phyloP scores from a whole-genome alignment of 2,797 vertebrate species.

The Melopsittacus undulatus region DNA sequence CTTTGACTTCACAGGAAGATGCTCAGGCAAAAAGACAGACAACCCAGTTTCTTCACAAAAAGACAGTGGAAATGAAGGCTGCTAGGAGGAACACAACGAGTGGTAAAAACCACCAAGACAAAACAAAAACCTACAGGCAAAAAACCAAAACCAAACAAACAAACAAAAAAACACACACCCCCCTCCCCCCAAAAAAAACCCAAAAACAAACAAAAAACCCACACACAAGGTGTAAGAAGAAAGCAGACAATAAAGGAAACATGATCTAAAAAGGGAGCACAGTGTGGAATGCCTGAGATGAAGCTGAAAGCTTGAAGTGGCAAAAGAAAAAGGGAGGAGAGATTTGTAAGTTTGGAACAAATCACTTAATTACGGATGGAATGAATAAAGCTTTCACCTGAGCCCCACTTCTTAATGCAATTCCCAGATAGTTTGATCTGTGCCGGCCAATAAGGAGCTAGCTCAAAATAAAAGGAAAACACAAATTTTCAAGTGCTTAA shows the following conservation, averaged over 20 bases:
- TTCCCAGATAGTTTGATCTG: neutral
- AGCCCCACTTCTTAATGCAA: neutral
- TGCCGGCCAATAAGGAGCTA: neutral
- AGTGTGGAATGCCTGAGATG: neutral
- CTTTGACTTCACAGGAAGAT: slow-evolving; percentile 6
- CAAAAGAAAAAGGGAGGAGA: neutral
- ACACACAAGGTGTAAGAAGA: neutral
- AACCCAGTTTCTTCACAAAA: neutral
- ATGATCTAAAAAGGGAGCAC: neutral
- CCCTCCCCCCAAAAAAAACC: neutral
- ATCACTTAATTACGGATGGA: slow-evolving; percentile 35
- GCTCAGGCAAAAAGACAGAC: neutral
- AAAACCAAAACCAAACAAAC: neutral
- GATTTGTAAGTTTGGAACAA: slow-evolving; percentile 23
- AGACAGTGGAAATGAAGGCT: neutral
- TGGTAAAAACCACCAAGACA: neutral
- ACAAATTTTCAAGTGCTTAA: neutral
- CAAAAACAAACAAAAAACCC: neutral
- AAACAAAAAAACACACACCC: neutral
- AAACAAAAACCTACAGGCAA: neutral
- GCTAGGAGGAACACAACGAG: neutral
- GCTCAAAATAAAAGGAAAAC: neutral
- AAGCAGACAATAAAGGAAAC: neutral
- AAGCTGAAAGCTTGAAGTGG: neutral
- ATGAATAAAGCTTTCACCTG: slow-evolving; percentile 7